Base-by-base conservation (phyloP, 2,888 invertebrate species). In the Caenorhabditis virilis region DNA sequence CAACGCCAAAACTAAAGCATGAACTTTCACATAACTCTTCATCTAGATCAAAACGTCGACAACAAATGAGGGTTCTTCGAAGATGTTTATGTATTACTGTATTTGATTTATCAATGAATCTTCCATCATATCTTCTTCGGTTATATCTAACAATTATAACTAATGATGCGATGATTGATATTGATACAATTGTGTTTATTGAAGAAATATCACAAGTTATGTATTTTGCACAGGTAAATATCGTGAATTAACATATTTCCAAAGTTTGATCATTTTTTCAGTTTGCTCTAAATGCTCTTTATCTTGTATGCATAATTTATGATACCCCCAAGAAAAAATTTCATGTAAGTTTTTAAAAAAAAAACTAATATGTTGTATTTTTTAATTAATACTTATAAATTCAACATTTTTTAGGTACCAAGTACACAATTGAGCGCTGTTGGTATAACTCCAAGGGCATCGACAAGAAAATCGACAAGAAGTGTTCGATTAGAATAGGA, bases 41-140 rank as follows among this genome's bases (percentile, higher is more conserved):
- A 57, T 64, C 30, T 60, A 73, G 70, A 53, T 67, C 70, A n/a
- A 57, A 62, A 30, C 66, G 74, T 13, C 56, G 67, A 3, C 77
- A 77, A 55, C 78, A 80, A 48, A 41, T 78, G 49, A 62, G 72
- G 33, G 75, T 80, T 13, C 69, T 80, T 2, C 53, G 76, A 7
- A 49, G 79, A 9, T 79, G 77, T 42, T 71, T 80, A 3, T 67
- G 63, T 46, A 80, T 80, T 7, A 77, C 78, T 9, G 51, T 80
- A n/a, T 70, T 80, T 46, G 80, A 80, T 42, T 48, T 80, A 22
- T 62, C 69, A n/a, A 78, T 80, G 78, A 80, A 80, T 50, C 65
- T 80, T 11, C 80, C 80, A 25, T 76, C 72, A 25, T 77, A 80
- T 35, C 49, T 80, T 4, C 59, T 74, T 5, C 58, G 80, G 9